Evolutionary conservation across 2,797 vertebrate species (phyloP), one percentile per base, ranked within the genome.

Genomic region (Arrhamphus sclerolepis): DNA sequence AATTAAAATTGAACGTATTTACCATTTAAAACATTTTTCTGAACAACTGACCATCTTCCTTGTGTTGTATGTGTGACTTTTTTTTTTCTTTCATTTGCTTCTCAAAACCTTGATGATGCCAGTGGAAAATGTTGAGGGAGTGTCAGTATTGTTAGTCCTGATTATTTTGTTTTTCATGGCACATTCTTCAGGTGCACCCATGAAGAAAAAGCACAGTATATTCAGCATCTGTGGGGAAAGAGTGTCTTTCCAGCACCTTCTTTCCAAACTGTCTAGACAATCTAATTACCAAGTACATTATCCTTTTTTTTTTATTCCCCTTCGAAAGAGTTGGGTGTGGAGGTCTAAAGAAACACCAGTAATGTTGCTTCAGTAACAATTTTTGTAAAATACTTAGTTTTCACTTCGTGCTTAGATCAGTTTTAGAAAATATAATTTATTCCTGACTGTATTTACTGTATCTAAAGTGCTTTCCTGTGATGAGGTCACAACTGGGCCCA

Each of bases 241-340:
- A 77, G n/a, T 72, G 77, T 77, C 65, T 79, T 87, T 88, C 79
- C 80, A 78, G 74, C 68, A 69, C 61, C 86, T 85, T 85, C 82
- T 86, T 81, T 85, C 78, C 76, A 85, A 86, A 86, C 75, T 61
- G 88, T 93, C 92, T 92, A 91, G 89, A 93, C 89, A 71, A 82
- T 79, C 74, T 92, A 86, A 92, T 92, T 90, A 91, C 81, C 79
- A 53, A 66, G 77, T 73, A 70, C 70, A 80, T 87, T 78, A 75
- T 82, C 76, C 13, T 69, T 56, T 55, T 61, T 78, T 64, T 76
- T 75, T 77, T 70, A 74, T 84, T 84, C 72, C 58, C 58, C 71
- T 78, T 75, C 81, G 85, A 85, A 65, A 74, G 52, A 57, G 71
- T 52, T 80, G 83, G 77, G 81, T 80, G 81, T 78, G 65, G 81